Percentiles rank a stretch among this genome's conserved stretches.
These are phyloP conservation scores for Lasioglossum figueresi DNA, from an alignment of 2,888 invertebrate species.

Conservation along the genomic window DNA sequence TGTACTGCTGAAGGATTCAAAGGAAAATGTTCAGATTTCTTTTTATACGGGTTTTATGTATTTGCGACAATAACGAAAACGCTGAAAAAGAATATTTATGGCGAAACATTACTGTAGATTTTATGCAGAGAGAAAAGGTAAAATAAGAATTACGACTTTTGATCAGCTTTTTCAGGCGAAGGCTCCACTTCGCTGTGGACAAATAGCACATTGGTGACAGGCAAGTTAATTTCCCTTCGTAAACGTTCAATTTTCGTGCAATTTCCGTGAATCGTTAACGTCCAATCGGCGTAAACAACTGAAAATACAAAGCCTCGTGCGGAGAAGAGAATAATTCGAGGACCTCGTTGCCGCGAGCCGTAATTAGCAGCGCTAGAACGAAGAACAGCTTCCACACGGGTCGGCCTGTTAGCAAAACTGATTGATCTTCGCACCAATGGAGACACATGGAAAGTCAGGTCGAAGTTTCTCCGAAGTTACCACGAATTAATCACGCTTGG, in stretches of 20 bases:
- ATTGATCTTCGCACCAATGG: slow-evolving; percentile 21
- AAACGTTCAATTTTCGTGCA: slow-evolving; percentile 22
- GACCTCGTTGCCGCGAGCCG: not conserved
- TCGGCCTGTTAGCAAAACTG: slow-evolving; percentile 30
- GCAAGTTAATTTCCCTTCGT: not conserved
- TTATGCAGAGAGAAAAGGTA: no score
- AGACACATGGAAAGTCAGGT: slow-evolving; percentile 27
- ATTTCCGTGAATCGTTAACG: not conserved
- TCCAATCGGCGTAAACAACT: not conserved
- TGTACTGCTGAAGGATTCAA: not conserved
- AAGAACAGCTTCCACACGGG: not conserved
- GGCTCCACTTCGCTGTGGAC: not conserved
- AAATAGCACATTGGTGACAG: not conserved
- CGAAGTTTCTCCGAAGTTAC: slow-evolving; percentile 43
- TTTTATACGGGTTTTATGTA: not conserved
- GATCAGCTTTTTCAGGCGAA: not conserved
- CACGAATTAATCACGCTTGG: slow-evolving; percentile 57
- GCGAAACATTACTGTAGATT: no score
- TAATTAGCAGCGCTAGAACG: slow-evolving; percentile 11
- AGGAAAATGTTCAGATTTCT: not conserved
- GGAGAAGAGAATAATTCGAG: not conserved
- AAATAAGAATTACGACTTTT: not conserved
- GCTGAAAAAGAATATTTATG: no score
- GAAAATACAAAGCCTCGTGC: not conserved
- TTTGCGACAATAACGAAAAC: no score